Conservation (phyloP, 2,113 vertebrate genomes). For the Caranx melampygus region DNA sequence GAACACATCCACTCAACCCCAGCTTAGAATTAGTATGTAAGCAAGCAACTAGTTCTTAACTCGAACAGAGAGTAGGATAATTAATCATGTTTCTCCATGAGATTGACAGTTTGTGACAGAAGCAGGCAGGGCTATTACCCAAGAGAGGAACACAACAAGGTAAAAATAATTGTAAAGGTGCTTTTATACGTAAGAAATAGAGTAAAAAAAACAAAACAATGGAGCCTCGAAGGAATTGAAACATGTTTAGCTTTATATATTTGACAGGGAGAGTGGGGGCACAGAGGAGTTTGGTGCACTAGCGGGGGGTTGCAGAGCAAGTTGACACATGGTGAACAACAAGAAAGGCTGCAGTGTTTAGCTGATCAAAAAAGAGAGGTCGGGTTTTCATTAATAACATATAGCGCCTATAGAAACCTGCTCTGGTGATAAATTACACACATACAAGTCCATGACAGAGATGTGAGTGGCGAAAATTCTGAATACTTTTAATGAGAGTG, state of each 20-base stretch:
- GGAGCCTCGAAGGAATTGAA: constrained; percentile 18
- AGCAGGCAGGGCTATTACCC: constrained; percentile 33
- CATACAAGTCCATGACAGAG: background rate
- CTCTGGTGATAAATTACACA: background rate
- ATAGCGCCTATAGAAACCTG: background rate
- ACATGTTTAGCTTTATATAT: constrained; percentile 26
- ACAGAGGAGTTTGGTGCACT: constrained; percentile 1
- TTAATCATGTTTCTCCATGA: constrained; percentile 38
- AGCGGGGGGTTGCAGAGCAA: background rate
- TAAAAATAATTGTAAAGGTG: constrained; percentile 13
- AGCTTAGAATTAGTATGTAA: constrained; percentile 6
- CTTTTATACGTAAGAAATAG: constrained; percentile 12
- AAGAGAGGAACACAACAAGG: constrained; percentile 26
- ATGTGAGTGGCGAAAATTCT: background rate
- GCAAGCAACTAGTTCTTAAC: background rate
- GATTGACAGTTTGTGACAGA: constrained; percentile 29
- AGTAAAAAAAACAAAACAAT: background rate
- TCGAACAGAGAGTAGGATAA: constrained; percentile 23
- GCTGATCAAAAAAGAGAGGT: constrained; percentile 8
- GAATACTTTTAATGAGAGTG: background rate
- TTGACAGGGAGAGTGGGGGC: constrained; percentile 11
- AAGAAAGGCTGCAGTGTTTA: background rate
- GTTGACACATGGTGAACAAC: background rate
- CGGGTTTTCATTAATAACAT: background rate
- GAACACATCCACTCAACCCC: background rate